Conservation (phyloP, 2,797 vertebrate genomes). For the Coreius guichenoti region DNA sequence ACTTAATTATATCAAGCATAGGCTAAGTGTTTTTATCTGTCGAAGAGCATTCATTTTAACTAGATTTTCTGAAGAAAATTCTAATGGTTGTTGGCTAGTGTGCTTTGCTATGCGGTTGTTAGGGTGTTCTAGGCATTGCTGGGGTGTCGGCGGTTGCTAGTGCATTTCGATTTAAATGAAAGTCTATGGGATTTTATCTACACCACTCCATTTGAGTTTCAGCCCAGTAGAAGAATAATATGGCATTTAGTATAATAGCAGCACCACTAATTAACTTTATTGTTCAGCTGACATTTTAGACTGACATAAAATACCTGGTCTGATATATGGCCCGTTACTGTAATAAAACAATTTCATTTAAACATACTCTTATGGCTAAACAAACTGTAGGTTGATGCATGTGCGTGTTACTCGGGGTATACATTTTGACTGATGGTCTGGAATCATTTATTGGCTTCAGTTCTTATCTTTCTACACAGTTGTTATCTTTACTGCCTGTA, state of each 20-base stretch:
- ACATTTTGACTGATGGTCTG: not conserved
- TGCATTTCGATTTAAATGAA: not conserved
- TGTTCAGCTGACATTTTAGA: not conserved
- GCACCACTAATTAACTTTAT: not conserved
- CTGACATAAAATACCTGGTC: not conserved
- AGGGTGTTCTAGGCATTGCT: not conserved
- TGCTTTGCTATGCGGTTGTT: not conserved
- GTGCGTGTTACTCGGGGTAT: not conserved
- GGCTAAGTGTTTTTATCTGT: not conserved
- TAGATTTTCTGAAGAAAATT: not conserved
- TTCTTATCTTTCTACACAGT: slow-evolving; percentile 3
- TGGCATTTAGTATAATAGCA: not conserved
- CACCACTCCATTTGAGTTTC: not conserved
- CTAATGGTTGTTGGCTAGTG: not conserved
- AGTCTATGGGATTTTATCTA: not conserved
- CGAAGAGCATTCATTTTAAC: not conserved
- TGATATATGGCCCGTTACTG: not conserved
- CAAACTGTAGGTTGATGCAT: not conserved
- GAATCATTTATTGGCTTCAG: not conserved
- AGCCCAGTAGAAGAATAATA: not conserved
- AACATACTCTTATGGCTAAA: not conserved
- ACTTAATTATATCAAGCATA: not conserved
- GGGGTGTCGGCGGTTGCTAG: not conserved
- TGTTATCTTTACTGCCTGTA: slow-evolving; percentile 8
- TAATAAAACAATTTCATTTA: not conserved